These are phyloP conservation scores for Podarcis raffonei DNA, from an alignment of 2,113 vertebrate species.

Conservation along the genomic window DNA sequence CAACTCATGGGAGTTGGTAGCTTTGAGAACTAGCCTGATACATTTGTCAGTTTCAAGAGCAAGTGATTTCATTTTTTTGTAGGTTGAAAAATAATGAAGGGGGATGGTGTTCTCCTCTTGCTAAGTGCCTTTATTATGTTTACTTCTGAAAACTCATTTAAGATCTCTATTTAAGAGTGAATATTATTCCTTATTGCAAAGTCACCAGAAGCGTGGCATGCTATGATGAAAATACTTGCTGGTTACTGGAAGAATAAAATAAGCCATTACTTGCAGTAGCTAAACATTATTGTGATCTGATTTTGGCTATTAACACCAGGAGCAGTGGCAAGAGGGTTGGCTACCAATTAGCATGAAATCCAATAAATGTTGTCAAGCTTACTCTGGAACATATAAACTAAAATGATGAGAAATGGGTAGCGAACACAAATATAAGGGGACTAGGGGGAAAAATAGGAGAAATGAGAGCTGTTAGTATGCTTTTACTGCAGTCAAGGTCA, in stretches of 20 bases:
- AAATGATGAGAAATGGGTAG: background rate
- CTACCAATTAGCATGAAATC: background rate
- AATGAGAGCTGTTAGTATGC: constrained; percentile 2
- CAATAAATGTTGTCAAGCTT: background rate
- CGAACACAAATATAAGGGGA: background rate
- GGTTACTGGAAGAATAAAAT: background rate
- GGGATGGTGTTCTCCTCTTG: background rate
- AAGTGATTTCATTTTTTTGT: background rate
- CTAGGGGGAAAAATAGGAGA: constrained; percentile 11
- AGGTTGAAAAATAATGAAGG: background rate
- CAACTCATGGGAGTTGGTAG: background rate
- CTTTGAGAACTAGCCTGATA: background rate
- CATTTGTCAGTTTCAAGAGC: background rate
- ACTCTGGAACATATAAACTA: background rate
- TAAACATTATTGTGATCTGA: no score
- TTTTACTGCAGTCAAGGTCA: background rate
- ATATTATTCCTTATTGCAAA: background rate
- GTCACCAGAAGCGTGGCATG: background rate
- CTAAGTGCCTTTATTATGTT: background rate
- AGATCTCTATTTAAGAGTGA: background rate
- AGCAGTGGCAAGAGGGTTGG: no score
- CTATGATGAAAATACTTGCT: background rate
- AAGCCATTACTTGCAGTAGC: background rate
- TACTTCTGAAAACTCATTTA: background rate
- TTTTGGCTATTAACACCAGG: no score